Base-by-base conservation (phyloP, 1,140 invertebrate genomes). In the Microplitis mediator region DNA sequence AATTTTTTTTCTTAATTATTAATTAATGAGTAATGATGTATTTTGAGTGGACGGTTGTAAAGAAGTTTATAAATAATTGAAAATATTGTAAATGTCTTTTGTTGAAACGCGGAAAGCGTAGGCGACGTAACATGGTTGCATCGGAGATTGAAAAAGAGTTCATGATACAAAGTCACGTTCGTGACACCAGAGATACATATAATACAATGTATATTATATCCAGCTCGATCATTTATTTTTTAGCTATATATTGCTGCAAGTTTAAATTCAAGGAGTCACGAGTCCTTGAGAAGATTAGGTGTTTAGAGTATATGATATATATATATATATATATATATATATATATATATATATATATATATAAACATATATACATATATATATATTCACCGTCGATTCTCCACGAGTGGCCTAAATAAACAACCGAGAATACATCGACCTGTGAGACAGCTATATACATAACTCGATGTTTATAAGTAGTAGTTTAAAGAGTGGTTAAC, bases 371-470 rank as follows among this genome's bases (percentile, higher is more conserved):
- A 45, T 45, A 39, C 5, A 45, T 45, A 45, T 45, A 39, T 39
- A 45, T 45, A 45, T 45, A 45, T 45, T 6, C 69, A 69, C 63
- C n/a, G 80, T 74, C 83, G 81, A 82, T 84, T 84, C 85, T 83
- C 84, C 85, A 85, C 85, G 80, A 78, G 77, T 86, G 85, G 83
- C 86, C 86, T 86, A 86, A 86, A 87, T 87, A 87, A 87, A 87
- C 85, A 87, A 86, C 84, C 84, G 82, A 87, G 85, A 87, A 87
- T 87, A 87, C 85, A 87, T 85, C 82, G 85, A 86, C 84, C 84
- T 79, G 77, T 76, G 76, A 80, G 71, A 68, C 39, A 16, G 39
- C 35, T 61, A 64, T 63, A 23, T 52, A 54, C 62, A 39, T 51
- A 35, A 35, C 23, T 51, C 39, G 58, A 56, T 66, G 14, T 16